phyloP scores from a whole-genome alignment of 2,797 vertebrate genomes.

The Sparus aurata region DNA sequence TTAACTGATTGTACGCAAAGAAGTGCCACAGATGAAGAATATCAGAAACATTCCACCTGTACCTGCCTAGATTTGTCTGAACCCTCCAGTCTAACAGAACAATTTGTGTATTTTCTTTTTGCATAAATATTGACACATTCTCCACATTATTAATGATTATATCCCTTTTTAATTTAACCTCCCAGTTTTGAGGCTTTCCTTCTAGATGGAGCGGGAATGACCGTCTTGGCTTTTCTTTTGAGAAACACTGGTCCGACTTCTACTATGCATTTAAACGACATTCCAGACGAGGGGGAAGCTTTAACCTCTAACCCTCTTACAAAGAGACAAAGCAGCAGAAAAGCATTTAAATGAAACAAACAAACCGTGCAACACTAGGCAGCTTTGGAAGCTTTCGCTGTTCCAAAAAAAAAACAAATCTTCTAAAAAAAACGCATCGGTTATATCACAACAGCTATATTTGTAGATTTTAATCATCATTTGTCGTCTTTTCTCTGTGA shows the following conservation, averaged over 20 bases:
- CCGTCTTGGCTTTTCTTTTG: slow-evolving; percentile 28
- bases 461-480: slow-evolving; percentile 63
- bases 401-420: slow-evolving; percentile 57
- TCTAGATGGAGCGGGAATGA: slow-evolving; percentile 5
- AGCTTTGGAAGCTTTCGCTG: slow-evolving; percentile 78
- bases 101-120: neutral
- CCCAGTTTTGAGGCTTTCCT: slow-evolving; percentile 1
- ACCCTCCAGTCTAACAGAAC: slow-evolving; percentile 14
- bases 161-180: neutral
- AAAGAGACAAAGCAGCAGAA: slow-evolving; percentile 56
- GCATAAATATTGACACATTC: slow-evolving; percentile 6
- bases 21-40: slow-evolving; percentile 41
- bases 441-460: slow-evolving; percentile 59
- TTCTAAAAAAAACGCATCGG: slow-evolving; percentile 57
- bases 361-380: slow-evolving; percentile 65
- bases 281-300: slow-evolving; percentile 78
- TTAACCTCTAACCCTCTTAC: slow-evolving; percentile 66
- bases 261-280: slow-evolving; percentile 81
- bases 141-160: slow-evolving; percentile 8
- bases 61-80: slow-evolving; percentile 20
- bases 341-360: slow-evolving; percentile 23
- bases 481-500: slow-evolving; percentile 70
- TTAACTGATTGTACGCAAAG: slow-evolving; percentile 16
- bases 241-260: slow-evolving; percentile 63
- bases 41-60: slow-evolving; percentile 56